phyloP scores from a whole-genome alignment of 2,888 invertebrate species.

The Drosophila kanekoi region DNA sequence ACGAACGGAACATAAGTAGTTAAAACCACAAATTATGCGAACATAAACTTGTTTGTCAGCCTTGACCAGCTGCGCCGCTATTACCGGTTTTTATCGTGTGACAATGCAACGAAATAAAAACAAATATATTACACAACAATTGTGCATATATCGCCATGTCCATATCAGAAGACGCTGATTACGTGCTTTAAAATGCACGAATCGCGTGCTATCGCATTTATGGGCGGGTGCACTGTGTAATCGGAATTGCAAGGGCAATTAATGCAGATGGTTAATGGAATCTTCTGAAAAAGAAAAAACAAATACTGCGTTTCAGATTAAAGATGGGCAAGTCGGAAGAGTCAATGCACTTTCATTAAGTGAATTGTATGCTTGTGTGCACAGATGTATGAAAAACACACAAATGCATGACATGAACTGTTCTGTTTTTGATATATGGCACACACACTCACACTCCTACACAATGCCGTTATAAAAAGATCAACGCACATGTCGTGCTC shows the following conservation, averaged over 20 bases:
- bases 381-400: slow-evolving; percentile 21
- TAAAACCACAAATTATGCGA: slow-evolving; percentile 1
- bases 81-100: slow-evolving; percentile 42
- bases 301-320: neutral
- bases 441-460: slow-evolving; percentile 29
- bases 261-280: slow-evolving; percentile 11
- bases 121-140: slow-evolving; percentile 7
- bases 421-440: slow-evolving; percentile 50
- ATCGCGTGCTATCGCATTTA: slow-evolving; percentile 35
- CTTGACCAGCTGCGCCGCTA: slow-evolving; percentile 6
- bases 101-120: slow-evolving; percentile 8
- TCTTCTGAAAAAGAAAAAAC: neutral
- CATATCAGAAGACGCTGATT: neutral
- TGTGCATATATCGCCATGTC: slow-evolving; percentile 4
- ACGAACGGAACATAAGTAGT: neutral
- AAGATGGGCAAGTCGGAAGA: slow-evolving; percentile 6
- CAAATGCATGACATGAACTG: slow-evolving; percentile 49
- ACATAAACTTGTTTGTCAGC: slow-evolving; percentile 10
- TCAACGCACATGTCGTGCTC: slow-evolving; percentile 30
- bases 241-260: slow-evolving; percentile 20
- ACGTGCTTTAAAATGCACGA: slow-evolving; percentile 19
- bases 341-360: slow-evolving; percentile 68
- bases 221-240: slow-evolving; percentile 14
- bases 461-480: slow-evolving; percentile 65
- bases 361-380: slow-evolving; percentile 20